Evolutionary conservation across 2,888 invertebrate genomes (phyloP).

Genomic region (Pheosia gnoma): DNA sequence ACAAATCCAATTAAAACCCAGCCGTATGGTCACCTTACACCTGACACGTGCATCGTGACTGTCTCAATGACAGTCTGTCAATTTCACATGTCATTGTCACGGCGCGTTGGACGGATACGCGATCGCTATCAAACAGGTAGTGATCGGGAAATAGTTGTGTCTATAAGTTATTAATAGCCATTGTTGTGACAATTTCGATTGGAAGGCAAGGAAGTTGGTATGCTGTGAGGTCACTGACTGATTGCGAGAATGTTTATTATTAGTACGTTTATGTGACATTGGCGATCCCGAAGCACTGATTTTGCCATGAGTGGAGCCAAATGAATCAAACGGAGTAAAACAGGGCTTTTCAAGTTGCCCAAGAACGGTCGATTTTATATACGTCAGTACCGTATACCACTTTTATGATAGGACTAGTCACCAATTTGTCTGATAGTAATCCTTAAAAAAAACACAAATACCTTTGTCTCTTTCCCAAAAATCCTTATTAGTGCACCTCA

Average conservation of each 20-base stretch:
- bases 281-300: too few species aligned
- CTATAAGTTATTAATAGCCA: conserved; percentile 4
- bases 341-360: too few species aligned
- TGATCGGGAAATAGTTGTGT: conserved; percentile 2
- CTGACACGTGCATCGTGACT: conserved; percentile 22
- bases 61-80: conserved; percentile 7
- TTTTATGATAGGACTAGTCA: too few species aligned
- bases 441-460: too few species aligned
- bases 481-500: too few species aligned
- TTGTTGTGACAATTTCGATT: conserved; percentile 5
- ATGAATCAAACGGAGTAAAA: too few species aligned
- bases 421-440: too few species aligned
- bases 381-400: too few species aligned
- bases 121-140: conserved; percentile 11
- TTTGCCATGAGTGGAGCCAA: too few species aligned
- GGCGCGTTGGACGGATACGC: neutral
- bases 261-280: too few species aligned
- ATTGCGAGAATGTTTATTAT: neutral
- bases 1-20: neutral
- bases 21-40: conserved; percentile 13
- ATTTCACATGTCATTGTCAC: conserved; percentile 17
- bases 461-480: too few species aligned
- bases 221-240: neutral
- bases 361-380: too few species aligned
- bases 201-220: neutral